Percentiles rank a stretch among this genome's conserved stretches.
These are phyloP conservation scores for Phainopepla nitens DNA, from an alignment of 2,113 vertebrate genomes.

Conservation along the genomic window DNA sequence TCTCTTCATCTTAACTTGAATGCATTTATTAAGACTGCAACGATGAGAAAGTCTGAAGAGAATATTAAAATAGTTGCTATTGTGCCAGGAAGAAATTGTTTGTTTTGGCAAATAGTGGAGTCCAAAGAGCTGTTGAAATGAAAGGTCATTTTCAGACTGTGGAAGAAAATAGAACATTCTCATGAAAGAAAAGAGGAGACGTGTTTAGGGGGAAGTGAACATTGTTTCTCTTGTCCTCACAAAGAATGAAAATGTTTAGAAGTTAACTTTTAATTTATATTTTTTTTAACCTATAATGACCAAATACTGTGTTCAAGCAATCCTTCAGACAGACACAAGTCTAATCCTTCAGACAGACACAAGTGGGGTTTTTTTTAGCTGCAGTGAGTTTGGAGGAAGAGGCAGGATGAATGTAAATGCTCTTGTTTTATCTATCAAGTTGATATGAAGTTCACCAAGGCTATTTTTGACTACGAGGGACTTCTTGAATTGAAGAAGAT, in stretches of 20 bases:
- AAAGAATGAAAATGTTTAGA: neutral
- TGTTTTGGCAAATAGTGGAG: constrained; percentile 7
- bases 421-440: neutral
- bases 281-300: neutral
- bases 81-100: constrained; percentile 40
- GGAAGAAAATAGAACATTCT: neutral
- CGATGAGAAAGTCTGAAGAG: constrained; percentile 34
- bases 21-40: constrained; percentile 41
- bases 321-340: neutral
- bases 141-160: constrained; percentile 46
- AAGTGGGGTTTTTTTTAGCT: neutral
- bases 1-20: constrained; percentile 32
- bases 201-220: neutral
- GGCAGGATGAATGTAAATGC: neutral
- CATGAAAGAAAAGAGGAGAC: neutral
- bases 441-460: neutral
- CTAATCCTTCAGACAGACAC: neutral
- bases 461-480: neutral
- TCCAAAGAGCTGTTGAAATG: constrained; percentile 35
- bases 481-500: neutral
- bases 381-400: neutral
- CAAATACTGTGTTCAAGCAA: neutral
- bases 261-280: neutral
- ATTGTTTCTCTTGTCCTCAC: neutral
- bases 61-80: constrained; percentile 50